Percentiles rank a stretch among this genome's conserved stretches.
Evolutionary conservation across 2,797 vertebrate genomes (phyloP).

Genomic region (Sebastes paucispinis): DNA sequence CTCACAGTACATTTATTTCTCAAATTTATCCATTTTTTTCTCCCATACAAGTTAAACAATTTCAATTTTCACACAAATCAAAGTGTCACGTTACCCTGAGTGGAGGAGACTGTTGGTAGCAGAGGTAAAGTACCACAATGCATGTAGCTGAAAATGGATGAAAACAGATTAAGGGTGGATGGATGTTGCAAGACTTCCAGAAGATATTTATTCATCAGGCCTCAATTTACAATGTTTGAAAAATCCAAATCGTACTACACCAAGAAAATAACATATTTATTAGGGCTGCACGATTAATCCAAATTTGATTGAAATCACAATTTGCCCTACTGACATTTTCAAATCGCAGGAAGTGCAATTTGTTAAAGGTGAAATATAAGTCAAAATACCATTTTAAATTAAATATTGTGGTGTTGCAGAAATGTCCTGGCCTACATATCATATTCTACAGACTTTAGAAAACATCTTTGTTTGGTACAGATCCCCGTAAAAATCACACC

Average conservation of each 20-base stretch:
- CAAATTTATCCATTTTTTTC: constrained; percentile 52
- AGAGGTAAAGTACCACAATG: constrained; percentile 24
- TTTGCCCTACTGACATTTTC: too few relatives aligned
- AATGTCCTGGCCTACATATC: too few relatives aligned
- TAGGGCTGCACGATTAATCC: too few relatives aligned
- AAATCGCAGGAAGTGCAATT: too few relatives aligned
- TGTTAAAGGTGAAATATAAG: too few relatives aligned
- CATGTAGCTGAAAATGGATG: constrained; percentile 31
- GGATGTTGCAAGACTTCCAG: neutral
- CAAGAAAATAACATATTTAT: neutral
- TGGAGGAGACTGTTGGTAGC: constrained; percentile 43
- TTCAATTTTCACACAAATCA: constrained; percentile 47
- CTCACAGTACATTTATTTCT: constrained; percentile 75
- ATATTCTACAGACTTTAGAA: too few relatives aligned
- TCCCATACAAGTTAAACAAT: constrained; percentile 37
- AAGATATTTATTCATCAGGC: neutral
- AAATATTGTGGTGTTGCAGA: too few relatives aligned
- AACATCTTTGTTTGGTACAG: too few relatives aligned
- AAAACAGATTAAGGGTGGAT: constrained; percentile 32
- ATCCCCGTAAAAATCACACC: too few relatives aligned
- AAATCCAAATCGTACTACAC: neutral
- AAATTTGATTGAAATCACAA: neutral
- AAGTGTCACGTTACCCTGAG: constrained; percentile 51
- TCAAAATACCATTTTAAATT: too few relatives aligned
- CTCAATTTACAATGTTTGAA: neutral